A percentile compares a stretch with the other conserved stretches of the same genome.
Conservation (phyloP, 1,140 invertebrate species). For the Drosophila rufa region DNA sequence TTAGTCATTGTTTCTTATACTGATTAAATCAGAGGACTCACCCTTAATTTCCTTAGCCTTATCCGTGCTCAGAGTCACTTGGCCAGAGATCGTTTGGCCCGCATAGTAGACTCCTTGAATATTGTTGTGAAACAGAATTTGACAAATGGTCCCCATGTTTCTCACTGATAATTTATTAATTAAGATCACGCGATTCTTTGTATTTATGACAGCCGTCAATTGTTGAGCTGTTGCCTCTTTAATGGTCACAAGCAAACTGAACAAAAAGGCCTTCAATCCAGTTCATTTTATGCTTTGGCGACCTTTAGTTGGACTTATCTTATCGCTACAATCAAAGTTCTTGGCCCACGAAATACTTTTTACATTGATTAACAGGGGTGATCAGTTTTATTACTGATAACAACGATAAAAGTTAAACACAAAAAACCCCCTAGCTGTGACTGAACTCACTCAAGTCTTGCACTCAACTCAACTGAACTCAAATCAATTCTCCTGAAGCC, state of each 20-base stretch:
- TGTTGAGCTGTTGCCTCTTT: conserved; percentile 10
- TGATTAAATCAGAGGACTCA: conserved; percentile 14
- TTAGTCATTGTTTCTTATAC: not conserved
- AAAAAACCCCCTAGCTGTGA: not conserved
- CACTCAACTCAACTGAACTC: conserved; percentile 30
- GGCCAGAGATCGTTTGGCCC: conserved; percentile 86
- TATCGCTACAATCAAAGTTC: conserved; percentile 43
- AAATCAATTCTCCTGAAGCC: not conserved
- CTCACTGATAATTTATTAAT: not conserved
- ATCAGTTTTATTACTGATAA: conserved; percentile 3
- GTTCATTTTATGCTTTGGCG: not conserved
- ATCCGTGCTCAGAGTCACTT: conserved; percentile 84
- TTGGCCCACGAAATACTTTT: conserved; percentile 21
- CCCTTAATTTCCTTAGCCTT: conserved; percentile 85
- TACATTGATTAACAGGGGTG: not conserved
- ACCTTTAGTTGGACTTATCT: conserved; percentile 53
- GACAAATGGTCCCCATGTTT: conserved; percentile 68
- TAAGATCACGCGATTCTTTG: not conserved
- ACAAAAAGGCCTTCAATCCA: not conserved
- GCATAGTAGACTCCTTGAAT: conserved; percentile 85
- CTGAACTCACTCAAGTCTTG: not conserved
- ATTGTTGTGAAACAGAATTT: conserved; percentile 85
- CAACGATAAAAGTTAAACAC: conserved; percentile 3
- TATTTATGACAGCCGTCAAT: not conserved
- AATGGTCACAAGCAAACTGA: conserved; percentile 30